Conservation (phyloP, 53 echinoderm and acorn worm genomes). For the Stichopus horrens region DNA sequence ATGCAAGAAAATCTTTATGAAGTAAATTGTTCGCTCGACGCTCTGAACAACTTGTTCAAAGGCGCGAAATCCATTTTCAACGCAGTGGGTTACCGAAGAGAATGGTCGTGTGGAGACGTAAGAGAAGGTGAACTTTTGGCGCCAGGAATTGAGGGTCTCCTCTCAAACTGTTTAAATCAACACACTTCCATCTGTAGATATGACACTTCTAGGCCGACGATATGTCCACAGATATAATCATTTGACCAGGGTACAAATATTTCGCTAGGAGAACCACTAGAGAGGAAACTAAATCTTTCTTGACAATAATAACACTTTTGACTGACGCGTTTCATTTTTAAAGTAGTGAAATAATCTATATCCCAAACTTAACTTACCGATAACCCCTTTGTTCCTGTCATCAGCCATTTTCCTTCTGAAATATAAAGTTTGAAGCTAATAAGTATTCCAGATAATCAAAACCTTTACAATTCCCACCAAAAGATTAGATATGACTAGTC, state of each 20-base stretch:
- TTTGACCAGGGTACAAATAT: neutral
- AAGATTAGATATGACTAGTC: too few relatives aligned
- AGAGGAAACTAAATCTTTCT: neutral
- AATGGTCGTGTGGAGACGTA: neutral
- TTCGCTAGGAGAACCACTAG: neutral
- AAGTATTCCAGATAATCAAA: too few relatives aligned
- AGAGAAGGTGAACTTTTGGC: slow-evolving; percentile 10
- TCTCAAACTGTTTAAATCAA: slow-evolving; percentile 31
- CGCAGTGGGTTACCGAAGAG: slow-evolving; percentile 4
- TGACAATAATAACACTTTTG: slow-evolving; percentile 10
- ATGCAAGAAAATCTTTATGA: neutral
- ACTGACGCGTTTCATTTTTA: neutral
- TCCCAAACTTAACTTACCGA: too few relatives aligned
- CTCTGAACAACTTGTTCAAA: slow-evolving; percentile 11
- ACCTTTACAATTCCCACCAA: too few relatives aligned
- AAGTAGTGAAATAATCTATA: neutral
- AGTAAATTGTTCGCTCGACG: neutral
- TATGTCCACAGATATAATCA: slow-evolving; percentile 12
- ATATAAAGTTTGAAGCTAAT: too few relatives aligned
- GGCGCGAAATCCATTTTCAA: slow-evolving; percentile 39
- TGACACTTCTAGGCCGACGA: slow-evolving; percentile 29
- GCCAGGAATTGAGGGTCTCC: slow-evolving; percentile 11
- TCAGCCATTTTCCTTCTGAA: too few relatives aligned
- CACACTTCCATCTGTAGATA: neutral
- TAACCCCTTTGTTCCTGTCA: too few relatives aligned